These are phyloP conservation scores for Melanotaenia trifasciata DNA, from an alignment of 2,797 vertebrate genomes.

Conservation along the genomic window DNA sequence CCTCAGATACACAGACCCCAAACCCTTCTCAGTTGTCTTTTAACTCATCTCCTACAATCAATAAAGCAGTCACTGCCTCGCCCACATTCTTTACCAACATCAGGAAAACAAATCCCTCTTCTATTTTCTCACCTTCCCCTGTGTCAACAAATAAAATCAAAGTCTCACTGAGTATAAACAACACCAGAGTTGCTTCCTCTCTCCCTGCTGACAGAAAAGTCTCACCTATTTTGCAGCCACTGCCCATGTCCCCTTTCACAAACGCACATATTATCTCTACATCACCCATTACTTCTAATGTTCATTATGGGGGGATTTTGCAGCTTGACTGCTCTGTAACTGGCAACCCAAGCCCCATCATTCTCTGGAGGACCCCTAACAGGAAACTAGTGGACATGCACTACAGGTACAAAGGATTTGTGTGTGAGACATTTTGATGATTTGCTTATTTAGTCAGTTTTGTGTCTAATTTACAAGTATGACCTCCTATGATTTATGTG, in stretches of 20 bases:
- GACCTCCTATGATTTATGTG: not conserved
- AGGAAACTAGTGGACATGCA: slow-evolving; percentile 88
- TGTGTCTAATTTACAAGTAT: not conserved
- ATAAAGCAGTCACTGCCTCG: slow-evolving; percentile 44
- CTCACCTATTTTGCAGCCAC: slow-evolving; percentile 38
- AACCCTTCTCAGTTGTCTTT: slow-evolving; percentile 34
- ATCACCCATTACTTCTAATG: slow-evolving; percentile 84
- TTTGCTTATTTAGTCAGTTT: not conserved
- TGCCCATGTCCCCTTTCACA: slow-evolving; percentile 65
- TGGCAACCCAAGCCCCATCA: slow-evolving; percentile 89
- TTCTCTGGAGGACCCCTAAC: slow-evolving; percentile 92
- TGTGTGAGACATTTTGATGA: not conserved
- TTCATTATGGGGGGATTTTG: slow-evolving; percentile 84
- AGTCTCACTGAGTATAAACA: slow-evolving; percentile 42
- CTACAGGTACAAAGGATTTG: slow-evolving; percentile 85
- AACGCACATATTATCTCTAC: slow-evolving; percentile 87
- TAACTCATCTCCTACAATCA: slow-evolving; percentile 49
- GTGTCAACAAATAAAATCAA: slow-evolving; percentile 37
- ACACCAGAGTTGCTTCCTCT: slow-evolving; percentile 33
- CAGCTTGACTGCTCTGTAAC: slow-evolving; percentile 89
- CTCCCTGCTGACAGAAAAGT: slow-evolving; percentile 41
- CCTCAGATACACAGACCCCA: slow-evolving; percentile 36
- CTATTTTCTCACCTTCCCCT: slow-evolving; percentile 29
- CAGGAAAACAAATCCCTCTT: slow-evolving; percentile 40
- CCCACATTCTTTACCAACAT: slow-evolving; percentile 35